Base-by-base conservation (phyloP, 1,140 invertebrate genomes). In the Planococcus citri region DNA sequence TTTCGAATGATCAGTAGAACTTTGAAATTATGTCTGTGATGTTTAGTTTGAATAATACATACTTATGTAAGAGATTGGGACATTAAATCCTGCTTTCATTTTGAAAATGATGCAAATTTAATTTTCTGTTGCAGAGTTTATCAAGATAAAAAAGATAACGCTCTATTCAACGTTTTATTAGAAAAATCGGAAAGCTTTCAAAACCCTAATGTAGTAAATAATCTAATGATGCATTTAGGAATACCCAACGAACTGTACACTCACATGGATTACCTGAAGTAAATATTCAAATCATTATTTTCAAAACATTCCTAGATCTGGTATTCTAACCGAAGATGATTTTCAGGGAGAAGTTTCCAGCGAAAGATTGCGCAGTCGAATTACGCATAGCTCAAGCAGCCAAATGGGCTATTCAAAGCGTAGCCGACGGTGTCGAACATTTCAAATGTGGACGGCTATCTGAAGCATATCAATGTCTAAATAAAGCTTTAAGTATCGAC, bases 391-490 rank as follows among this genome's bases (percentile, higher is more conserved):
- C 86, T 33, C 94, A 97, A 80, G 91, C 92, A 24, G 89, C 87
- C 75, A 92, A 93, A 77, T 94, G 92, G 92, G 93, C 94, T 20
- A 91, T 93, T 78, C 86, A 89, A 75, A 92, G 88, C 76, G 92
- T 95, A 22, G 89, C 90, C 33, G 91, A 95, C 80, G 95, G 95
- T 71, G 94, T 97, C 73, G 87, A 91, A 76, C 88, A 92, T 82
- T 96, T 96, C 80, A 97, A 96, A 80, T 85, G 87, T 70, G 92
- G 92, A 51, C 84, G 91, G 75, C 88, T 94, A 76, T 85, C 89
- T 4, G 94, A 97, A 82, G 94, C 94, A 51, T 95, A 96, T 80
- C 94, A 96, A 77, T 93, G 91, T 76, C 82, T 97, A 0, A 97
- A 96, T 79, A 94, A 94, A 80, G 94, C 94, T 1, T 80, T 97